A percentile compares a stretch with the other conserved stretches of the same genome.
These are phyloP conservation scores for Griposia aprilina DNA, from an alignment of 2,888 invertebrate genomes.

Conservation along the genomic window DNA sequence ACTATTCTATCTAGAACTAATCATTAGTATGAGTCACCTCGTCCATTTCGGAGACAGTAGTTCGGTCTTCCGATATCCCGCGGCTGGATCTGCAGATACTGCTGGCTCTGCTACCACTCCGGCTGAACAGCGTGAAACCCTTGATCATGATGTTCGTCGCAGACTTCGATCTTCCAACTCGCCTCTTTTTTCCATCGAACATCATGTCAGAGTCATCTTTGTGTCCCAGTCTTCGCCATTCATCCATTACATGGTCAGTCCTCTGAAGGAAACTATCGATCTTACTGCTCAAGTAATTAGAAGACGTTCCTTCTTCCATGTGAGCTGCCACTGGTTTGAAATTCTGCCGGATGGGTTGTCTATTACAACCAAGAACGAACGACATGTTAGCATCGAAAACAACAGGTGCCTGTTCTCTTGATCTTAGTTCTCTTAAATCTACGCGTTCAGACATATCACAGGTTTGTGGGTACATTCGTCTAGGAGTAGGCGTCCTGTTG, in stretches of 20 bases:
- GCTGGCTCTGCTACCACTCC: constrained; percentile 90
- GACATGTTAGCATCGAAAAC: constrained; percentile 95
- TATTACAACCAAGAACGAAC: constrained; percentile 94
- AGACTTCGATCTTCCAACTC: constrained; percentile 92
- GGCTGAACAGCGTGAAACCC: constrained; percentile 93
- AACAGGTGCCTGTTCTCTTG: constrained; percentile 94
- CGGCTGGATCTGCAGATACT: constrained; percentile 88
- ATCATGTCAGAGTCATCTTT: constrained; percentile 88
- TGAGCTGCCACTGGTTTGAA: constrained; percentile 94
- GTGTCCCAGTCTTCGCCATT: constrained; percentile 94
- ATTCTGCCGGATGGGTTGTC: constrained; percentile 92
- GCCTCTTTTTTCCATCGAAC: constrained; percentile 80
- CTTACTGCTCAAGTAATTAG: constrained; percentile 93
- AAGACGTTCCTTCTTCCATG: constrained; percentile 94
- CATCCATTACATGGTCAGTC: constrained; percentile 97
- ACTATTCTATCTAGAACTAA: constrained; percentile 67
- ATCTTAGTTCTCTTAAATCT: constrained; percentile 91
- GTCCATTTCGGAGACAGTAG: constrained; percentile 92
- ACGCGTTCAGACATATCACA: constrained; percentile 85
- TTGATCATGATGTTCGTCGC: constrained; percentile 96
- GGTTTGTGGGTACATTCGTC: constrained; percentile 93
- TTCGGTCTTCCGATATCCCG: constrained; percentile 92
- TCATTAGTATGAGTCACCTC: constrained; percentile 89
- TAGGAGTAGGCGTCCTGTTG: constrained; percentile 90
- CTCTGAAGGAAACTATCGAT: constrained; percentile 95